Base-by-base conservation (phyloP, 2,888 invertebrate genomes). In the Marasmarcha lunaedactyla region DNA sequence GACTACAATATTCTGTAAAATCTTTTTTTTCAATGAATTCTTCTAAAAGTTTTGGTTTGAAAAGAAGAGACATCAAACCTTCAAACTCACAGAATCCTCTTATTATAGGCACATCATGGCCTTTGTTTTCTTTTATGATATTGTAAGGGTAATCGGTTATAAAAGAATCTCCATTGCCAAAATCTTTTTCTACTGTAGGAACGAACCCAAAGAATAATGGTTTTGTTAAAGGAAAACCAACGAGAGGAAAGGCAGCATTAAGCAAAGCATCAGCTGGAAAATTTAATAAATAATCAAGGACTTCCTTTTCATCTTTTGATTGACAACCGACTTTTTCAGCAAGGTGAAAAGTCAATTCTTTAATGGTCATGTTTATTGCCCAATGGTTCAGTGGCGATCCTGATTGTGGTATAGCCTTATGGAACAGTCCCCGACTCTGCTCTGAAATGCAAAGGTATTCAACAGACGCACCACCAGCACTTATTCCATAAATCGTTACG, bases 71-170 rank as follows among this genome's bases (percentile, higher is more conserved):
- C 14, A 72, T 50, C 9, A 71, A 54, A 1, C 85, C 85, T 52
- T 86, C 85, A 1, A 57, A 63, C 1, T 70, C 63, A 42, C 73
- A 81, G 45, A 84, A 83, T 12, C 86, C 86, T 59, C 74, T 71
- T 12, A 86, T 63, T 1, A 72, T 48, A 0, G 86, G 84, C 14
- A 85, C 72, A 14, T 61, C 55, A 6, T 61, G 51, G 35, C 71
- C 5, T 4, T 60, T 57, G 10, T 68, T 69, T 38, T 64, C 53
- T 43, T 65, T 64, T 35, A 84, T 40, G 20, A 74, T 37, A 14
- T 54, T 74, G 49, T 55, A 86, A 46, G 49, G 88, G 67, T 20
- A 44, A 1, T 50, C 45, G 2, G 54, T 62, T 38, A 64, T 44
- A 42, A 68, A 63, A 15, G 60, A 54, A 15, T 62, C 54, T 11